Conservation (phyloP, 2,888 invertebrate species). For the Glaucopsyche alexis region DNA sequence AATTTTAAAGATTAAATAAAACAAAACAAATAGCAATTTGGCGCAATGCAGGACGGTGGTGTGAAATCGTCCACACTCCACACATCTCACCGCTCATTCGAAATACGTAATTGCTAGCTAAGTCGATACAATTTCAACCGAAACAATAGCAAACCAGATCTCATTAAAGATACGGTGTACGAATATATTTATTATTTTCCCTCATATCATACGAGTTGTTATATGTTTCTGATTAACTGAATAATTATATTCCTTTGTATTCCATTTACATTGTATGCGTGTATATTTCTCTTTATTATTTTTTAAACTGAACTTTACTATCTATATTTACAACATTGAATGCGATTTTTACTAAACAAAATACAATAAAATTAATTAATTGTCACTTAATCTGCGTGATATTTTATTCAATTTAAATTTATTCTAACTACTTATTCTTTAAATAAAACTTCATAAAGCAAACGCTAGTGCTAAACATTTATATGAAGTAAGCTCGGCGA, state of each 20-base stretch:
- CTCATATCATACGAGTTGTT: not conserved
- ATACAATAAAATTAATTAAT: not conserved
- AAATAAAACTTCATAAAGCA: slow-evolving; percentile 33
- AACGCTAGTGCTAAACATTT: slow-evolving; percentile 42
- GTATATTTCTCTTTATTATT: not conserved
- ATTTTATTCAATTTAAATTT: not conserved
- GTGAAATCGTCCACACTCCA: slow-evolving; percentile 57
- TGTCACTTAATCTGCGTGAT: not conserved
- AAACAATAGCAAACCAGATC: slow-evolving; percentile 28
- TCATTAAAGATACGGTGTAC: slow-evolving; percentile 15
- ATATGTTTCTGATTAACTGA: not conserved
- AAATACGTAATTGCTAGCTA: slow-evolving; percentile 59
- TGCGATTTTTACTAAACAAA: not conserved
- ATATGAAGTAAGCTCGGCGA: slow-evolving; percentile 42
- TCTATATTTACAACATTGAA: not conserved
- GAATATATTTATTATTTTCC: slow-evolving; percentile 16
- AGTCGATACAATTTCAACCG: slow-evolving; percentile 49
- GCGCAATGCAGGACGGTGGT: slow-evolving; percentile 74
- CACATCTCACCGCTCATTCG: slow-evolving; percentile 62
- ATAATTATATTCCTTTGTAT: slow-evolving; percentile 6
- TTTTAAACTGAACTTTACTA: not conserved
- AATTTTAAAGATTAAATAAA: slow-evolving; percentile 54
- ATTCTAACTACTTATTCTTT: not conserved
- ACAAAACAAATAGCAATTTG: slow-evolving; percentile 66
- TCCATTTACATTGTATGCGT: not conserved